phyloP scores from a whole-genome alignment of 2,113 vertebrate genomes.

The Anthoscopus minutus region DNA sequence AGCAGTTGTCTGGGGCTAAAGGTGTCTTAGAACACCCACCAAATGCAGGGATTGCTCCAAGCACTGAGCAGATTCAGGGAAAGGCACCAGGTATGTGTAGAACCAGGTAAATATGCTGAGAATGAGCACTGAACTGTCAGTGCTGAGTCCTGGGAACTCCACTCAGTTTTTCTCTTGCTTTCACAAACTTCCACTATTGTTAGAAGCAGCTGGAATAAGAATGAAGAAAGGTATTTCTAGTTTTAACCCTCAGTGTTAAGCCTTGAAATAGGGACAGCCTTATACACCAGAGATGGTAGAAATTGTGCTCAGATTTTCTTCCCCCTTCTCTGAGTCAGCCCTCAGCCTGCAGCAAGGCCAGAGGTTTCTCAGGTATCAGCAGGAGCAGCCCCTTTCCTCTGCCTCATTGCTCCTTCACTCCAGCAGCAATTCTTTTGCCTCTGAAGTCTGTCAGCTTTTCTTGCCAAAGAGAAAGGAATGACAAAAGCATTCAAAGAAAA shows the following conservation, averaged over 20 bases:
- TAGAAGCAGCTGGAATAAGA: neutral
- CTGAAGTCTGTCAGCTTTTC: neutral
- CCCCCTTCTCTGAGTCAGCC: neutral
- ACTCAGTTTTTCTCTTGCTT: neutral
- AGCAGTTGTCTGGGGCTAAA: neutral
- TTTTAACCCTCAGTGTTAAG: neutral
- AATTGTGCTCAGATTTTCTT: neutral
- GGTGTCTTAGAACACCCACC: rapidly evolving
- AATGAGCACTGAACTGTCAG: neutral
- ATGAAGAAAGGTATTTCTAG: neutral
- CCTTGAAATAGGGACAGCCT: neutral
- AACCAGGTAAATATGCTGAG: neutral
- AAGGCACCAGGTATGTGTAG: neutral
- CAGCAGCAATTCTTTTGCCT: neutral
- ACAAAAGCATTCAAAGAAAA: constrained; percentile 38
- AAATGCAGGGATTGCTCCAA: rapidly evolving
- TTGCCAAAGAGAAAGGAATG: constrained; percentile 40
- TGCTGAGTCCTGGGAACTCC: neutral
- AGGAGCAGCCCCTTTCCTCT: neutral
- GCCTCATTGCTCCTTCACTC: neutral
- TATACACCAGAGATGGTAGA: neutral
- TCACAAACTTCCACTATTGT: neutral
- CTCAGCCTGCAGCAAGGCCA: neutral
- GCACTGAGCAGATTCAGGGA: neutral
- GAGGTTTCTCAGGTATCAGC: neutral